Conservation (phyloP, 2,113 vertebrate species). For the Chinchilla lanigera region DNA sequence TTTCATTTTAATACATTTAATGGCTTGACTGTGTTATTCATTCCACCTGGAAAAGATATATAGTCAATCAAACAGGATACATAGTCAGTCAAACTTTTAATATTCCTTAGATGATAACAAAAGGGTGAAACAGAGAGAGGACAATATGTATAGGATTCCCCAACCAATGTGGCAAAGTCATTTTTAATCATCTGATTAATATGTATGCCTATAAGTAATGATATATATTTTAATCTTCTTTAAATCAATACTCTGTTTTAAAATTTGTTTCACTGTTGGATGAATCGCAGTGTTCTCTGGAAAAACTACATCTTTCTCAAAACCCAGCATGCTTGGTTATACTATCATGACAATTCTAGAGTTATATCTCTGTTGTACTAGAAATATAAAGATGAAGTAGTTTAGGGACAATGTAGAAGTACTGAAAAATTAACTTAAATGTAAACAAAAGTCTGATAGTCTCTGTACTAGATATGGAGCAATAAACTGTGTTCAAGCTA, state of each 20-base stretch:
- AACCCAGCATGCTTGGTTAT: neutral
- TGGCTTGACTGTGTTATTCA: constrained; percentile 16
- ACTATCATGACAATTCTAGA: neutral
- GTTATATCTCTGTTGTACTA: neutral
- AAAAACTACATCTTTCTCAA: neutral
- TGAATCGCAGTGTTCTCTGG: neutral
- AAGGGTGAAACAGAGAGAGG: constrained; percentile 39
- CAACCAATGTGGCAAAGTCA: neutral
- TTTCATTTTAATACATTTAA: constrained; percentile 41
- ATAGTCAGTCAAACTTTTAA: constrained; percentile 65
- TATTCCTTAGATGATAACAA: constrained; percentile 39
- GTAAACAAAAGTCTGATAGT: neutral
- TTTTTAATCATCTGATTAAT: neutral
- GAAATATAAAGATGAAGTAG: neutral
- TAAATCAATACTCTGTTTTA: neutral
- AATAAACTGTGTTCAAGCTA: neutral
- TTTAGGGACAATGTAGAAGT: neutral
- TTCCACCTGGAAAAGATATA: constrained; percentile 54
- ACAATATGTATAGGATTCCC: neutral
- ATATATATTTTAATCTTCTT: constrained; percentile 16
- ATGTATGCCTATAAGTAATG: neutral
- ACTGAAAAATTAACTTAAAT: neutral
- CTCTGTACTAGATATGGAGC: neutral
- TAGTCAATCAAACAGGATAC: constrained; percentile 70
- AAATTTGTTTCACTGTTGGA: neutral